Evolutionary conservation across 2,888 invertebrate species (phyloP).

Genomic region (Hypselothyrea guttata): DNA sequence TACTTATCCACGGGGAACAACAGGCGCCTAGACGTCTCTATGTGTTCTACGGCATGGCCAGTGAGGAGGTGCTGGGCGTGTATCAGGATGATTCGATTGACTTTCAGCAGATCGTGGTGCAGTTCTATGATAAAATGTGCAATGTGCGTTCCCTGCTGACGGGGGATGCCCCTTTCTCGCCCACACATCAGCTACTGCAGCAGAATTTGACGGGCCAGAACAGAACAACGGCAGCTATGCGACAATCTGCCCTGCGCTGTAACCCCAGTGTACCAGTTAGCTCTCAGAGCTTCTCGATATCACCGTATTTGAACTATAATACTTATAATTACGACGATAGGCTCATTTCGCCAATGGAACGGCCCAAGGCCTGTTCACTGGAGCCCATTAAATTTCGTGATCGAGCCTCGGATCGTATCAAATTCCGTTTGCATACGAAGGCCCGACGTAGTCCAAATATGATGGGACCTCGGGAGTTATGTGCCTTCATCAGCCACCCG

Average conservation of each 20-base stretch:
- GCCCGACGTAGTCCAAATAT: slow-evolving; percentile 17
- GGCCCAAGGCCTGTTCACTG: slow-evolving; percentile 93
- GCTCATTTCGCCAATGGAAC: slow-evolving; percentile 96
- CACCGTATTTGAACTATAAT: slow-evolving; percentile 95
- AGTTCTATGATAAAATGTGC: slow-evolving; percentile 95
- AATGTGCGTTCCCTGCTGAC: slow-evolving; percentile 93
- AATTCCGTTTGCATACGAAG: slow-evolving; percentile 88
- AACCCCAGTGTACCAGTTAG: slow-evolving; percentile 96
- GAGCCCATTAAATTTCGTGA: slow-evolving; percentile 93
- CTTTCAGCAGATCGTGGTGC: slow-evolving; percentile 91
- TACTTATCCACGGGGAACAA: slow-evolving; percentile 25
- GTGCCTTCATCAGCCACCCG: slow-evolving; percentile 98
- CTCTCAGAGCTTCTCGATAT: slow-evolving; percentile 95
- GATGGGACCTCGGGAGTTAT: slow-evolving; percentile 84
- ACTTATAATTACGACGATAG: slow-evolving; percentile 98
- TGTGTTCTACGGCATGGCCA: slow-evolving; percentile 94
- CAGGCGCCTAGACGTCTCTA: slow-evolving; percentile 84
- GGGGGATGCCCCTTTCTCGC: slow-evolving; percentile 92
- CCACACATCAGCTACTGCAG: slow-evolving; percentile 82
- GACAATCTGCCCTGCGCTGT: slow-evolving; percentile 94
- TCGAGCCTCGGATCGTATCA: slow-evolving; percentile 90
- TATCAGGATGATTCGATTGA: slow-evolving; percentile 95
- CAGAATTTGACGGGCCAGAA: slow-evolving; percentile 29
- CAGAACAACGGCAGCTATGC: slow-evolving; percentile 87
- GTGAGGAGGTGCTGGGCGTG: slow-evolving; percentile 91